A percentile compares a stretch with the other conserved stretches of the same genome.
Evolutionary conservation across 2,113 vertebrate genomes (phyloP).

Genomic region (Grammomys surdaster): DNA sequence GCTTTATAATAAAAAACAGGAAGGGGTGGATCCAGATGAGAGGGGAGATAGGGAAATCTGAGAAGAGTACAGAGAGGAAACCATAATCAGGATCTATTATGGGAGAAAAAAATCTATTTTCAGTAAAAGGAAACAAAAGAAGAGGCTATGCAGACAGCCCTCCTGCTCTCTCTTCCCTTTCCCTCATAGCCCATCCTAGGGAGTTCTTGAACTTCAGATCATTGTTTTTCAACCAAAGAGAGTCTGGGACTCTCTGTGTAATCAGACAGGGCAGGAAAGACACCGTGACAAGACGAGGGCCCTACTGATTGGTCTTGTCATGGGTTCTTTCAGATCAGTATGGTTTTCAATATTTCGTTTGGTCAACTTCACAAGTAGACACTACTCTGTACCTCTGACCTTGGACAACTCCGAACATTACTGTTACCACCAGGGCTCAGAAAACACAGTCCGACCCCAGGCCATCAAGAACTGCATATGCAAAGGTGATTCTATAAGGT

Average conservation of each 20-base stretch:
- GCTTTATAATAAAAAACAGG: not conserved
- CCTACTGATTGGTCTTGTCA: not conserved
- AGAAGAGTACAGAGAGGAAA: not conserved
- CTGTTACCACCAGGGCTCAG: not conserved
- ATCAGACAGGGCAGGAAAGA: not conserved
- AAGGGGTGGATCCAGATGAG: not conserved
- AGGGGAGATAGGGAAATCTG: not conserved
- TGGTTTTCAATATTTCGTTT: not conserved
- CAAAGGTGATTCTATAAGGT: not conserved
- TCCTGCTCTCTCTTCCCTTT: not conserved
- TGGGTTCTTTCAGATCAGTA: not conserved
- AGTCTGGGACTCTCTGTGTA: not conserved
- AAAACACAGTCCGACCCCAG: not conserved
- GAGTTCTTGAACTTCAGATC: not conserved
- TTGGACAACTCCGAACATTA: not conserved
- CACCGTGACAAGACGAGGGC: too few relatives aligned
- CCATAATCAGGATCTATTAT: not conserved
- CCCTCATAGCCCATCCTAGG: not conserved
- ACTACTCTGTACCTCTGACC: not conserved
- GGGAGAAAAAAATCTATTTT: not conserved
- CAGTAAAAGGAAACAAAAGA: not conserved
- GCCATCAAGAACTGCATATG: not conserved
- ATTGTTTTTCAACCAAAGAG: too few relatives aligned
- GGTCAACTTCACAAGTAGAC: not conserved
- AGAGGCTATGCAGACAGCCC: too few relatives aligned